phyloP scores from a whole-genome alignment of 1,140 invertebrate species.

The Copidosoma floridanum region DNA sequence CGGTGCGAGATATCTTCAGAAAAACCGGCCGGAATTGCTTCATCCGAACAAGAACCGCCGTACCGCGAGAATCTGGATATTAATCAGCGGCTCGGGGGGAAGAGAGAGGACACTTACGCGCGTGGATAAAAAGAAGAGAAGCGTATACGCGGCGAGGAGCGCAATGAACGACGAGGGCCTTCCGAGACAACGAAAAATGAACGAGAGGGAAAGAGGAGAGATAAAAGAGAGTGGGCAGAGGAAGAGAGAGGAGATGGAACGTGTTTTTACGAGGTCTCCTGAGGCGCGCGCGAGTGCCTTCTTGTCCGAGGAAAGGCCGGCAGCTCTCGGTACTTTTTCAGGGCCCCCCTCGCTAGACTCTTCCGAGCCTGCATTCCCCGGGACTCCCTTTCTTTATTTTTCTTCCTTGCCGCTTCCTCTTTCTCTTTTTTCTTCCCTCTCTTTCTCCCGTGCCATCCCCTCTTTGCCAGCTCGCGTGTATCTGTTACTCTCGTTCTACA shows the following conservation, averaged over 20 bases:
- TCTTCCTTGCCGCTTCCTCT: not conserved
- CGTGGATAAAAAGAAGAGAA: too few relatives aligned
- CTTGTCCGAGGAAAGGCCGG: conserved; percentile 15
- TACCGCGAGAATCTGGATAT: conserved; percentile 45
- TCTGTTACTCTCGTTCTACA: conserved; percentile 18
- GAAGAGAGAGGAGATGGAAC: conserved; percentile 35
- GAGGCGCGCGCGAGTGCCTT: conserved; percentile 13
- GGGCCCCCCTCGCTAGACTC: conserved; percentile 25
- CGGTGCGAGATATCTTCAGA: conserved; percentile 22
- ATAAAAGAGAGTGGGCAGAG: conserved; percentile 28
- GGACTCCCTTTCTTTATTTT: conserved; percentile 4
- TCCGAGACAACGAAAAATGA: not conserved
- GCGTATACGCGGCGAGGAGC: not conserved
- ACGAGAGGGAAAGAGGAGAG: conserved; percentile 18
- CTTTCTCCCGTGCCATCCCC: not conserved
- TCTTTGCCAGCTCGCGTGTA: conserved; percentile 38
- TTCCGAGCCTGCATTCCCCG: conserved; percentile 49
- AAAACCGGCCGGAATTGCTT: conserved; percentile 51
- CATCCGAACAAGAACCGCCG: conserved; percentile 50
- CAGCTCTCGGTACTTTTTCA: conserved; percentile 36
- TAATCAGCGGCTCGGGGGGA: too few relatives aligned
- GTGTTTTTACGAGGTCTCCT: conserved; percentile 46
- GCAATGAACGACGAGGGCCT: conserved; percentile 12
- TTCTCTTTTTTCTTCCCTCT: not conserved
- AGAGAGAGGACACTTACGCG: too few relatives aligned